phyloP scores from a whole-genome alignment of 2,113 vertebrate genomes.

The Epinephelus fuscoguttatus region DNA sequence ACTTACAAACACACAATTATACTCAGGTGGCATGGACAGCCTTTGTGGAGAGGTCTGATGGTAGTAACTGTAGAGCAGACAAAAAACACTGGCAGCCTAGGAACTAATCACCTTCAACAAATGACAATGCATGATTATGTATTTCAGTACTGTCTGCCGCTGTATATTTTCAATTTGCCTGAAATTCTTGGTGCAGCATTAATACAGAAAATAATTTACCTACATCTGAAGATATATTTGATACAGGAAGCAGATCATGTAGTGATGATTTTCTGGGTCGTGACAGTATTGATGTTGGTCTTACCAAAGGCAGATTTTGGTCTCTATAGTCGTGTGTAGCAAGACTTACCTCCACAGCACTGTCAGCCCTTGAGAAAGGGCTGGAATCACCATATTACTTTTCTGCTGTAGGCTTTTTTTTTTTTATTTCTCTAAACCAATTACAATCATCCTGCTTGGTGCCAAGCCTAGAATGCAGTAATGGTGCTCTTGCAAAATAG shows the following conservation, averaged over 20 bases:
- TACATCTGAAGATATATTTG: too few relatives aligned
- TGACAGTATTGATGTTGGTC: neutral
- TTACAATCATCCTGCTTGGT: too few relatives aligned
- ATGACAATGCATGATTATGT: neutral
- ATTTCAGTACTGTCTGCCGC: neutral
- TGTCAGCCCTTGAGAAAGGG: too few relatives aligned
- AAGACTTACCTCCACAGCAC: too few relatives aligned
- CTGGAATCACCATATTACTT: too few relatives aligned
- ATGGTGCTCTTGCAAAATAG: too few relatives aligned
- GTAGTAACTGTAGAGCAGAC: constrained; percentile 52
- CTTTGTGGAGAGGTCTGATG: constrained; percentile 19
- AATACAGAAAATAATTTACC: too few relatives aligned
- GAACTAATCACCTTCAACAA: constrained; percentile 54
- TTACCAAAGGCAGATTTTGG: neutral
- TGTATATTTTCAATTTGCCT: neutral
- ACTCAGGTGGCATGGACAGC: neutral
- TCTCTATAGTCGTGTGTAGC: too few relatives aligned
- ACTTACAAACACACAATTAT: neutral
- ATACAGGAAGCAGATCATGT: too few relatives aligned
- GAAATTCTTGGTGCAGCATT: neutral
- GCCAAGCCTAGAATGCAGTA: too few relatives aligned
- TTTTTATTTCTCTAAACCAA: too few relatives aligned
- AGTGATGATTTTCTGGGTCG: neutral
- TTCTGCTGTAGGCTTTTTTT: too few relatives aligned
- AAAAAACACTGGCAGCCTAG: constrained; percentile 46